These are phyloP conservation scores for Actias luna DNA, from an alignment of 2,888 invertebrate genomes.

Conservation along the genomic window DNA sequence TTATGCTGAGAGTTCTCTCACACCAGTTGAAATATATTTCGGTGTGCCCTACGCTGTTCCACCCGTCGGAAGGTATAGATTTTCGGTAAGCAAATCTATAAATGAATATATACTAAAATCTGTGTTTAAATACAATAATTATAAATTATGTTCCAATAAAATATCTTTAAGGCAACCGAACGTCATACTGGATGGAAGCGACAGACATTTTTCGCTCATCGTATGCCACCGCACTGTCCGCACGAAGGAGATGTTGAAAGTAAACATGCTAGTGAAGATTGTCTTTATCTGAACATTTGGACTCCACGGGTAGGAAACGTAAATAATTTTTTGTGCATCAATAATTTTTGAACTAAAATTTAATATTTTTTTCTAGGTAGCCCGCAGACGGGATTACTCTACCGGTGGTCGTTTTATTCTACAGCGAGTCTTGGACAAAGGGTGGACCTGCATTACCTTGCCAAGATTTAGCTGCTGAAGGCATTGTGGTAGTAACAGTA, in stretches of 20 bases:
- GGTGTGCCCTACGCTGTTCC: slow-evolving; percentile 92
- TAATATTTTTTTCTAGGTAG: slow-evolving; percentile 57
- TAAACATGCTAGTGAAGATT: slow-evolving; percentile 86
- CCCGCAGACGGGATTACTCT: slow-evolving; percentile 76
- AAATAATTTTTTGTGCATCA: neutral
- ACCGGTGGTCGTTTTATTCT: slow-evolving; percentile 87
- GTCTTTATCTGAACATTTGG: slow-evolving; percentile 95
- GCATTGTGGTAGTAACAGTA: slow-evolving; percentile 85
- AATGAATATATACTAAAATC: too few species aligned
- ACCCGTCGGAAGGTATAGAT: slow-evolving; percentile 87
- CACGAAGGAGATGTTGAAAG: slow-evolving; percentile 67
- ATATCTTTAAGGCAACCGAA: slow-evolving; percentile 82
- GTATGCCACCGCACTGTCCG: slow-evolving; percentile 86
- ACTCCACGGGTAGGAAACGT: slow-evolving; percentile 85
- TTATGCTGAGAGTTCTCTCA: slow-evolving; percentile 83
- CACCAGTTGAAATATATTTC: slow-evolving; percentile 85
- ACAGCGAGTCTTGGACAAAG: slow-evolving; percentile 82
- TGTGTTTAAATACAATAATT: neutral
- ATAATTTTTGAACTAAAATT: neutral
- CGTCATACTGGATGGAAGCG: slow-evolving; percentile 87
- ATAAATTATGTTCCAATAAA: neutral
- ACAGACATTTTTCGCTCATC: slow-evolving; percentile 85
- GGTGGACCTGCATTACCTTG: slow-evolving; percentile 82
- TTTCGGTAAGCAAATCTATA: slow-evolving; percentile 80
- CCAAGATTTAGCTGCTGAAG: slow-evolving; percentile 87